These are phyloP conservation scores for Chondrilla cf. caribensis DNA, from an alignment of 37 sponge, comb jelly and placozoan species.

Conservation along the genomic window DNA sequence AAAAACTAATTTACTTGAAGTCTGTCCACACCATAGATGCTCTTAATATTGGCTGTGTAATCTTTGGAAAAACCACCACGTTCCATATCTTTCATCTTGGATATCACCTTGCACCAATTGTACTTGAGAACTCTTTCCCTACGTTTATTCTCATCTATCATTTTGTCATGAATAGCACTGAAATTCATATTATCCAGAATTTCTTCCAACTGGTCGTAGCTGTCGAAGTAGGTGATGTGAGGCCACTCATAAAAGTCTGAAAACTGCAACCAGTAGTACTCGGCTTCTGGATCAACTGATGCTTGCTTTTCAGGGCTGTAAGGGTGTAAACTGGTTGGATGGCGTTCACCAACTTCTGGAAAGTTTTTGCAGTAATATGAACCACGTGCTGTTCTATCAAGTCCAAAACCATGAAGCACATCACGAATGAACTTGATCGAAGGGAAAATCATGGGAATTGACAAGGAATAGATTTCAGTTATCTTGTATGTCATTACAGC, in stretches of 20 bases:
- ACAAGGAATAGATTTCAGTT: slow-evolving; percentile 32
- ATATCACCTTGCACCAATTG: slow-evolving; percentile 37
- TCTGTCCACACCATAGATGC: slow-evolving; percentile 20
- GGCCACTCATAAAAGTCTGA: slow-evolving; percentile 45
- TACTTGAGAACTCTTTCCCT: slow-evolving; percentile 4
- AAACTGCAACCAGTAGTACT: slow-evolving; percentile 54
- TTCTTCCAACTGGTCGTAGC: slow-evolving; percentile 24
- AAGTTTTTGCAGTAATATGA: background rate
- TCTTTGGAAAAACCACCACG: slow-evolving; percentile 21
- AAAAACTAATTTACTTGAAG: slow-evolving; percentile 21
- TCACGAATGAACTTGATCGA: slow-evolving; percentile 15
- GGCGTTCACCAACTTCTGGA: slow-evolving; percentile 8
- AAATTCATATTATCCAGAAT: slow-evolving; percentile 28
- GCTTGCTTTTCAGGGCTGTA: slow-evolving; percentile 40
- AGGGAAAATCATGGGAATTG: slow-evolving; percentile 42
- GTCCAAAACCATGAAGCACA: background rate
- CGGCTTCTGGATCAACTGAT: slow-evolving; percentile 22
- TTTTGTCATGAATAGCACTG: slow-evolving; percentile 19
- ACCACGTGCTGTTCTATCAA: slow-evolving; percentile 13
- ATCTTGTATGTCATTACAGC: slow-evolving; percentile 32
- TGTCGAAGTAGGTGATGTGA: slow-evolving; percentile 42
- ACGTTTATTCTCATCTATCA: slow-evolving; percentile 16
- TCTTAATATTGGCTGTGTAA: slow-evolving; percentile 7
- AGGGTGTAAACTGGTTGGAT: slow-evolving; percentile 31
- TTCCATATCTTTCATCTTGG: background rate